Evolutionary conservation across 2,888 invertebrate genomes (phyloP), one percentile per base, ranked within the genome.

Genomic region (Diloba caeruleocephala): DNA sequence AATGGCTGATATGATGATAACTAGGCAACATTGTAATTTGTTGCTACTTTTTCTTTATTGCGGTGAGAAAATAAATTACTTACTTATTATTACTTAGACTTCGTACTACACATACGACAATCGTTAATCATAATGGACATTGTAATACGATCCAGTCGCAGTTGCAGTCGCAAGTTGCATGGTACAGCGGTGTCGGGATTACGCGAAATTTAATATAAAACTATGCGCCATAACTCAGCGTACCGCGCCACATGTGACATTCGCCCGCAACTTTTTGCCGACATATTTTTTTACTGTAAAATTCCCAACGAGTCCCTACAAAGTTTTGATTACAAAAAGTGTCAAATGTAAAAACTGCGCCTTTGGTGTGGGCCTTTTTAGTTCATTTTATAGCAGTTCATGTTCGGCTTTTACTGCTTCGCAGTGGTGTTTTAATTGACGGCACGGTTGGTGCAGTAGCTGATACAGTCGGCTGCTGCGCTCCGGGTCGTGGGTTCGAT

Each of bases 201-300:
- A 78, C 63, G 57, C 44, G 64, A 69, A 78, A 74, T 78, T 75
- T 78, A 74, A 78, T 78, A 76, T 74, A 63, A 71, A 78, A 76
- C 74, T 77, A 75, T 65, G 61, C 54, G 38, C 75, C 62, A 75
- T 76, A 78, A 76, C 71, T 78, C 78, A 76, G 13, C 52, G 52
- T 52, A 39, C 45, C 33, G 61, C 52, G 42, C 55, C 74, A 75
- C 68, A 74, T 78, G 75, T 70, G 74, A 72, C 74, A 68, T 67
- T 45, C 57, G 36, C 48, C 43, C 44, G 46, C 65, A 62, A 75
- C 60, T 71, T 66, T 57, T 59, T 58, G 31, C 14, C 8, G 10
- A 15, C 52, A 60, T 52, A 25, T 60, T 34, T 43, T 44, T 59
- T 70, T 70, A 50, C 51, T 56, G 53, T 48, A 51, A 62, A 65